Conservation (phyloP, 2,888 invertebrate species). For the Galerucella pusilla region DNA sequence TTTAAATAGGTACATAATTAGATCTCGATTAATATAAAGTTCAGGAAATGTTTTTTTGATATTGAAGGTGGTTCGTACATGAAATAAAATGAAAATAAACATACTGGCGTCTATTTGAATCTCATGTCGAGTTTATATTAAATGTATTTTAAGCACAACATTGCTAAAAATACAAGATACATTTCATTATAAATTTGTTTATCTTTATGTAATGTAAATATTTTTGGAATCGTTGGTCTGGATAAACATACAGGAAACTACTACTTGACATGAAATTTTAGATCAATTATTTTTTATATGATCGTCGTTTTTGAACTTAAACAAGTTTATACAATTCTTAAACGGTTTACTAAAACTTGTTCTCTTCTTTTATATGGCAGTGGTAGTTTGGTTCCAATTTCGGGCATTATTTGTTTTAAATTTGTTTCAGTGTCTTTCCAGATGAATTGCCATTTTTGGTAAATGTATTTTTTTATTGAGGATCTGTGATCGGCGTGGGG, state of each 20-base stretch:
- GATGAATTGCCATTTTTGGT: too few species aligned
- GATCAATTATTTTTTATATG: background rate
- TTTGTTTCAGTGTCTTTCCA: too few species aligned
- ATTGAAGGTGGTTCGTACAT: background rate
- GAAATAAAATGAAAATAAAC: conserved; percentile 16
- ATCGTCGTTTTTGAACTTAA: background rate
- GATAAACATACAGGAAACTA: conserved; percentile 21
- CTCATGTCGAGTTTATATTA: conserved; percentile 14
- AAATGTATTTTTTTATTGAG: too few species aligned
- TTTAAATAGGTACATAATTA: background rate
- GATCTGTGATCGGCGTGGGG: too few species aligned
- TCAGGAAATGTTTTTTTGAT: background rate
- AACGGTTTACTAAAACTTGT: too few species aligned
- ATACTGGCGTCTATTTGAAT: conserved; percentile 12
- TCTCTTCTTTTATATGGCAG: too few species aligned
- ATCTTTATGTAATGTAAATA: conserved; percentile 31
- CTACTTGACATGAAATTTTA: conserved; percentile 21
- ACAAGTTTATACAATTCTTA: background rate
- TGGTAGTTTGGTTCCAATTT: too few species aligned
- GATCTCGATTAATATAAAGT: background rate
- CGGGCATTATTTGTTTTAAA: too few species aligned
- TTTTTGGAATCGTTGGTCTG: conserved; percentile 21
- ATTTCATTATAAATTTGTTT: conserved; percentile 27
- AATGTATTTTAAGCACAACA: conserved; percentile 19
- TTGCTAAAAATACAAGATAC: conserved; percentile 29